phyloP scores from a whole-genome alignment of 2,113 vertebrate genomes.

The Rhizomys pruinosus region DNA sequence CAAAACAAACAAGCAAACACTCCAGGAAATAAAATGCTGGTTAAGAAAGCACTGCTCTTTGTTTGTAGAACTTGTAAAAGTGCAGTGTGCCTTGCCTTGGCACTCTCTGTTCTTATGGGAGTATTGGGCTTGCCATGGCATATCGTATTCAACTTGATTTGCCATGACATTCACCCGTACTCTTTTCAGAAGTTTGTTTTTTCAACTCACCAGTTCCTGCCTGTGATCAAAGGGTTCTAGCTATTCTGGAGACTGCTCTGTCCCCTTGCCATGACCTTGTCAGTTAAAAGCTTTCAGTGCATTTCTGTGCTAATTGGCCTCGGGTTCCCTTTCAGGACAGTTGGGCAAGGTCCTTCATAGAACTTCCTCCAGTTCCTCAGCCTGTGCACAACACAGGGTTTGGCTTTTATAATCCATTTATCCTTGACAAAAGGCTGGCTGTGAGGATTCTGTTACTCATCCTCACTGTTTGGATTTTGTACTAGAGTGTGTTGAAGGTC shows the following conservation, averaged over 20 bases:
- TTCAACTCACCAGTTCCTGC: slow-evolving; percentile 24
- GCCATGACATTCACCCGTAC: slow-evolving; percentile 26
- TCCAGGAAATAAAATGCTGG: neutral
- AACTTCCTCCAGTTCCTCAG: neutral
- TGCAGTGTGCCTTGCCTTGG: neutral
- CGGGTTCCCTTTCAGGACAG: neutral
- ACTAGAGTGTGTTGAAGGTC: neutral
- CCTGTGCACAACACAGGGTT: neutral
- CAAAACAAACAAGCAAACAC: neutral
- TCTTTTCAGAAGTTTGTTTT: slow-evolving; percentile 35
- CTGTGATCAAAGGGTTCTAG: neutral
- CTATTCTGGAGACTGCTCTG: neutral
- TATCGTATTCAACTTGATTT: neutral
- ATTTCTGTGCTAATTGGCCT: neutral
- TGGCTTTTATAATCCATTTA: neutral
- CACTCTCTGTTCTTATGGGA: neutral
- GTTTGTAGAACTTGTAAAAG: slow-evolving; percentile 21
- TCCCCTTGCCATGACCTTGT: neutral
- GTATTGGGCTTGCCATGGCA: neutral
- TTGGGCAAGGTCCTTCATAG: neutral
- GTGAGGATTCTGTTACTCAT: neutral
- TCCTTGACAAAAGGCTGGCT: neutral
- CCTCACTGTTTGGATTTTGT: slow-evolving; percentile 1
- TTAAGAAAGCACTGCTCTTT: neutral
- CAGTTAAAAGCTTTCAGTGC: neutral